Percentiles rank a stretch among this genome's conserved stretches.
Conservation (phyloP, 2,797 vertebrate genomes). For the Anolis apletophallus region DNA sequence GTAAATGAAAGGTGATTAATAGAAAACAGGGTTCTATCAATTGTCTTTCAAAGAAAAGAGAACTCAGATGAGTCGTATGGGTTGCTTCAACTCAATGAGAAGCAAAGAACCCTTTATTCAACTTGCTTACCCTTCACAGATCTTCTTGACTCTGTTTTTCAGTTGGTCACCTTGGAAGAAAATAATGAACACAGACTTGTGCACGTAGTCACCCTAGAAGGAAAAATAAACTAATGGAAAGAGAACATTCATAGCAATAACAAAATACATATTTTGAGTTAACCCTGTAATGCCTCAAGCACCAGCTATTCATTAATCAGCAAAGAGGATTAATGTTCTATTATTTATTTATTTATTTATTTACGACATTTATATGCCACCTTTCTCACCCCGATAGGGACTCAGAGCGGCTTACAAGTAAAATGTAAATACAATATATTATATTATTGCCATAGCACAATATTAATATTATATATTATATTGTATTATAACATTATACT, state of each 20-base stretch:
- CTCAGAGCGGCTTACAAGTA: too few relatives aligned
- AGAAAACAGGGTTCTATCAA: too few relatives aligned
- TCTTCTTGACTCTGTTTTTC: slow-evolving; percentile 97
- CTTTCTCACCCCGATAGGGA: too few relatives aligned
- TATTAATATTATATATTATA: too few relatives aligned
- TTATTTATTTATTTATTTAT: too few relatives aligned
- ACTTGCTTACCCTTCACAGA: slow-evolving; percentile 91
- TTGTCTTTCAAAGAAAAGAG: background rate
- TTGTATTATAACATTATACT: too few relatives aligned
- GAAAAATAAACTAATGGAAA: slow-evolving; percentile 22
- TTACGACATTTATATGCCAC: too few relatives aligned
- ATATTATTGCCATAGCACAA: too few relatives aligned
- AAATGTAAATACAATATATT: too few relatives aligned
- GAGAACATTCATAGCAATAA: background rate
- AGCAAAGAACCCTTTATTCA: background rate
- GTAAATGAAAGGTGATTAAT: background rate
- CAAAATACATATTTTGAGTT: slow-evolving; percentile 29
- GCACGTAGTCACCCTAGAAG: slow-evolving; percentile 91
- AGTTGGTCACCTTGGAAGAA: slow-evolving; percentile 98
- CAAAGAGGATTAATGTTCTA: background rate
- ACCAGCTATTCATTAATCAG: too few relatives aligned
- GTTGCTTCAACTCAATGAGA: background rate
- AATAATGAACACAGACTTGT: slow-evolving; percentile 99
- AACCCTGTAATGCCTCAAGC: background rate
- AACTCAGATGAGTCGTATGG: background rate